A percentile compares a stretch with the other conserved stretches of the same genome.
Conservation (phyloP, 2,113 vertebrate genomes). For the Xyrauchen texanus region DNA sequence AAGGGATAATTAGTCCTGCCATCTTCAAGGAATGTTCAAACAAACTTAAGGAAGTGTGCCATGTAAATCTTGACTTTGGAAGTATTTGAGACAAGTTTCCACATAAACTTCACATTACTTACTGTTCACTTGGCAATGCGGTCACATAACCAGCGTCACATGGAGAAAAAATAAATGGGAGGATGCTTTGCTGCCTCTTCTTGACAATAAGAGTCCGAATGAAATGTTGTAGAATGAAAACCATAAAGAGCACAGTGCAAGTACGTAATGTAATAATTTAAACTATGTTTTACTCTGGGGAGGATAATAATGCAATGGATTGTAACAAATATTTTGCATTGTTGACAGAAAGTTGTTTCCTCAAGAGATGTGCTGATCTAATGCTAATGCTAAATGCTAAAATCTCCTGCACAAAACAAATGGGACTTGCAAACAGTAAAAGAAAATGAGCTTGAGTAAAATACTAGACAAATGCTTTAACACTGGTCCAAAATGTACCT, state of each 20-base stretch:
- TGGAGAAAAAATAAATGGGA: background rate
- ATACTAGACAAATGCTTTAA: too few species aligned
- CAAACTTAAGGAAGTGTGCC: background rate
- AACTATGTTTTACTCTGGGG: too few species aligned
- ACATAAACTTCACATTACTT: background rate
- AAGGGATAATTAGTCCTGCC: background rate
- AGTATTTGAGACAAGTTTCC: conserved; percentile 15
- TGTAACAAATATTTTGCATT: too few species aligned
- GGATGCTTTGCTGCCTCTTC: background rate
- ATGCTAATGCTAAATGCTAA: too few species aligned
- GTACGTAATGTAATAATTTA: background rate
- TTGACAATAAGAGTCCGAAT: background rate
- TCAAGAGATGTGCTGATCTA: too few species aligned
- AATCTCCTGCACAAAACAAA: too few species aligned
- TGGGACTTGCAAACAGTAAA: too few species aligned
- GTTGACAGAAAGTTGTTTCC: too few species aligned
- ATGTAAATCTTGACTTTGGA: conserved; percentile 5
- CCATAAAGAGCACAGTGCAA: background rate
- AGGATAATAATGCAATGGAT: too few species aligned
- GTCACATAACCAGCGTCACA: too few species aligned
- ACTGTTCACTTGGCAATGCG: background rate
- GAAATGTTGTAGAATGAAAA: background rate
- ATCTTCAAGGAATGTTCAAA: background rate
- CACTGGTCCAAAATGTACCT: too few species aligned
- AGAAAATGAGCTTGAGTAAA: too few species aligned